Base-by-base conservation (phyloP, 2,888 invertebrate species). In the Drymonia ruficornis region DNA sequence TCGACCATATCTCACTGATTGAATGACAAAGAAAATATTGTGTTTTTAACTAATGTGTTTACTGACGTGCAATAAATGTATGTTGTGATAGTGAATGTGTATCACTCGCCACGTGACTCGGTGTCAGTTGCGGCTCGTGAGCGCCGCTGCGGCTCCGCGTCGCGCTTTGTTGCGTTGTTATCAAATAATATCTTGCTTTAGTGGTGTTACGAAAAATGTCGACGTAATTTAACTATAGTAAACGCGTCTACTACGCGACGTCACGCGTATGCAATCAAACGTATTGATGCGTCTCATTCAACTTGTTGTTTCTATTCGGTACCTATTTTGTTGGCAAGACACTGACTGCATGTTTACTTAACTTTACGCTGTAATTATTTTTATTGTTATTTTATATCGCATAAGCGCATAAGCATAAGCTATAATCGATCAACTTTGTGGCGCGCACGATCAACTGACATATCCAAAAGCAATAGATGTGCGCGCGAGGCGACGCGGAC, bases 281-380 rank as follows among this genome's bases (percentile, higher is more conserved):
- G 8, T 4, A 36, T 4, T 36, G 36, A 15, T 15, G 38, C 38
- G 38, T 15, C 6, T 38, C 15, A n/a, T 15, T 16, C 9, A 9
- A 16, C 1, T 11, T 36, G 9, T 13, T 36, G 34, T 36, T 36
- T 36, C 1, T 36, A 36, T 36, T 16, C 12, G 16, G 15, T 42
- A 16, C 45, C 40, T 46, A 46, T 52, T 49, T 31, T 47, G 47
- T 44, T 53, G 44, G 48, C 43, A 42, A 49, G 46, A 43, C 53
- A 42, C 59, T 50, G 49, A 46, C 55, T 61, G 59, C 63, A 57
- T 58, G 59, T 61, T 70, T 59, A 68, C 59, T 63, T 66, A 60
- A 61, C 46, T 55, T 6, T 50, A 55, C 47, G 58, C 53, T 52
- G 23, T 58, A 64, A 57, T 53, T 31, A 31, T 53, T 55, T 55